Conservation (phyloP, 1,140 invertebrate species). For the Rhopalosiphum padi region DNA sequence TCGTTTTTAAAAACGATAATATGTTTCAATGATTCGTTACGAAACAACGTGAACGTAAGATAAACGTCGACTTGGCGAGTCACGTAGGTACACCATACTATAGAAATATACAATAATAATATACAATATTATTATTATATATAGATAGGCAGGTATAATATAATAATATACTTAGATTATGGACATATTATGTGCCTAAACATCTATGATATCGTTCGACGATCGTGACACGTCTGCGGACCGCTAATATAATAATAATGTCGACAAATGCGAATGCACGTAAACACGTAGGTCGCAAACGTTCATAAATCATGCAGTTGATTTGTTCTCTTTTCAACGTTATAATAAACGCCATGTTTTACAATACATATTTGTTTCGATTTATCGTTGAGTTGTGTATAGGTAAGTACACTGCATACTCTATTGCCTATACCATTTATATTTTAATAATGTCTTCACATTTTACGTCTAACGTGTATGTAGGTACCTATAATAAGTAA, state of each 20-base stretch:
- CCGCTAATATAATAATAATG: background rate
- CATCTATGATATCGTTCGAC: slow-evolving; percentile 13
- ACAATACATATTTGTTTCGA: slow-evolving; percentile 9
- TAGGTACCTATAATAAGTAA: too few relatives aligned
- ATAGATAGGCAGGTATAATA: background rate
- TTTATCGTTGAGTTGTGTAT: background rate
- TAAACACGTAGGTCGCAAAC: slow-evolving; percentile 1
- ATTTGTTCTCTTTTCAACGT: background rate
- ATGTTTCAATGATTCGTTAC: slow-evolving; percentile 42
- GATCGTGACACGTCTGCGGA: background rate
- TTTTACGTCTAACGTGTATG: background rate
- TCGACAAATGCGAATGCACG: background rate
- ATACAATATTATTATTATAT: background rate
- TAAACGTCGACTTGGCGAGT: slow-evolving; percentile 8
- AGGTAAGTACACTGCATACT: background rate
- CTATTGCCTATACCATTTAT: background rate
- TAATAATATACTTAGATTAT: slow-evolving; percentile 10
- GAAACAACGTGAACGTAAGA: background rate
- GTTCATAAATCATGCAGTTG: background rate
- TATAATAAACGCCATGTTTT: slow-evolving; percentile 6
- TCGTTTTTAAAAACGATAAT: slow-evolving; percentile 42
- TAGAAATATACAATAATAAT: slow-evolving; percentile 5
- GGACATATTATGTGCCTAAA: background rate
- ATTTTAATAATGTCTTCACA: background rate
- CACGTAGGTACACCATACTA: background rate